These are phyloP conservation scores for Ornithoptera alexandrae DNA, from an alignment of 2,888 invertebrate genomes.

Conservation along the genomic window DNA sequence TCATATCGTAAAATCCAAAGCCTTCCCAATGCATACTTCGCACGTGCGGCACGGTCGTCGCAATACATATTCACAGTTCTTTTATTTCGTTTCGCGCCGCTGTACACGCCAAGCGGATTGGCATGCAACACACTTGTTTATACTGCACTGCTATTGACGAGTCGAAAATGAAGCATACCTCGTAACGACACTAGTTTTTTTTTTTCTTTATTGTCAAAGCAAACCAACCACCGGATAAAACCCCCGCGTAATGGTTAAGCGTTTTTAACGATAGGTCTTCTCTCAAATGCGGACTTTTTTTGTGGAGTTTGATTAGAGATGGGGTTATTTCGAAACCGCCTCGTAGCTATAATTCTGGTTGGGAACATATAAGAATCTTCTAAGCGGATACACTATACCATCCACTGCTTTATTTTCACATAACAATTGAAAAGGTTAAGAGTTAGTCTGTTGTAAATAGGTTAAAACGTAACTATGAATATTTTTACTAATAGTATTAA, in stretches of 20 bases:
- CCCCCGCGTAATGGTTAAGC: too few species aligned
- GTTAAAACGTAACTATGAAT: too few species aligned
- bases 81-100: neutral
- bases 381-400: too few species aligned
- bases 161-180: neutral
- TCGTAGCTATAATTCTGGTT: neutral
- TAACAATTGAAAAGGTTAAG: too few species aligned
- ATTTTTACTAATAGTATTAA: too few species aligned
- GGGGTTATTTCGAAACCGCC: neutral
- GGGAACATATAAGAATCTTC: too few species aligned
- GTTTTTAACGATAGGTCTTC: too few species aligned
- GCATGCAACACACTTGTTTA: neutral
- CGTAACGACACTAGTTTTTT: neutral
- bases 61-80: slow-evolving; percentile 3
- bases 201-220: neutral
- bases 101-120: neutral
- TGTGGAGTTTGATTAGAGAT: neutral
- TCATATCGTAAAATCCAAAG: neutral
- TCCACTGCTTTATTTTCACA: too few species aligned
- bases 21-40: slow-evolving; percentile 4
- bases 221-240: too few species aligned
- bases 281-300: neutral
- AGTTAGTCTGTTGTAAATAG: too few species aligned
- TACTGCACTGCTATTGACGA: neutral
- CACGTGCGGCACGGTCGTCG: slow-evolving; percentile 15